Base-by-base conservation (phyloP, 35 echinoderm and acorn worm genomes). In the Heliocidaris tuberculata region DNA sequence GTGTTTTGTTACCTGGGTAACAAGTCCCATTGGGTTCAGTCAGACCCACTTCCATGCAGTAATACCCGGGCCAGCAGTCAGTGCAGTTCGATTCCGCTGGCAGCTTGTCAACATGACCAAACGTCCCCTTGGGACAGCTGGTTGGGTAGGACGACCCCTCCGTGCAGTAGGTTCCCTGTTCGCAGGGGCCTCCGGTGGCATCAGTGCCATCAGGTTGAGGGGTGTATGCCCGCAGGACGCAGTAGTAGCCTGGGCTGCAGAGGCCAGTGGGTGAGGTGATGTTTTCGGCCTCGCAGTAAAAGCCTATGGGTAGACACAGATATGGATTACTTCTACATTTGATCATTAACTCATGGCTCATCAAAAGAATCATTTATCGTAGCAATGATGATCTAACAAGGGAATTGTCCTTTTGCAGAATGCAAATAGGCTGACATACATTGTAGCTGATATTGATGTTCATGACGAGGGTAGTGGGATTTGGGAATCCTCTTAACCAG, bases 91-190 rank as follows among this genome's bases (percentile, higher is more conserved):
- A 95, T 59, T 97, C 95, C 8, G 94, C 59, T 0, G 97, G 88
- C 35, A 99, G 70, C 96, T 96, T 97, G 24, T 95, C 96, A 12
- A 60, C 90, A 13, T 95, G 94, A 5, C 98, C 98, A 95, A 96
- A 99, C 17, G 98, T 99, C 10, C 98, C 98, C 95, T 99, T 99
- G 35, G 98, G 98, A 70, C 98, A 99, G 85, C 93, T 85, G 35
- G 60, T 85, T 8, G 95, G 96, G 96, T 97, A 99, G 17, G 96
- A 94, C 21, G 96, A 97, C 32, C 98, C 98, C 13, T 95, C 87
- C 1, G 95, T 95, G 50, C 98, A 99, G 96, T 95, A 99, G 50
- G 98, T 99, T 10, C 98, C 98, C 94, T 97, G 96, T 31, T 96
- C 95, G 56, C 98, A 99, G 11, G 98, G 97, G 13, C 98, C 98